Percentiles rank a stretch among this genome's conserved stretches.
Evolutionary conservation across 2,888 invertebrate species (phyloP).

Genomic region (Euplagia quadripunctaria): DNA sequence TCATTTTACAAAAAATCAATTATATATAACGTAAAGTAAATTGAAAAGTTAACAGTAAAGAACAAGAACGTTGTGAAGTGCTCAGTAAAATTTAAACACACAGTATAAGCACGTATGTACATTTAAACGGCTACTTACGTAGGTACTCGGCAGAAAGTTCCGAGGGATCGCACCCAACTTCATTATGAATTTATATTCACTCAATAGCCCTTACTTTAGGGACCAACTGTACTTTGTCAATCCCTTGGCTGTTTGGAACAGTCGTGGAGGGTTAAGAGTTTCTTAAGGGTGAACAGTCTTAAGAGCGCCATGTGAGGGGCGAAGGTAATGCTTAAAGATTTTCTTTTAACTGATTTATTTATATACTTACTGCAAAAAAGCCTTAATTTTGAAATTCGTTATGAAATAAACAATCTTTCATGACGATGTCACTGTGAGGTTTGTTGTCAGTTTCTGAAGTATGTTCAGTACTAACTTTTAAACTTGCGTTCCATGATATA

Average conservation of each 20-base stretch:
- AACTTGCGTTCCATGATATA: too few relatives aligned
- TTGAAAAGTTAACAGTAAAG: not conserved
- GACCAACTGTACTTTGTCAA: slow-evolving; percentile 62
- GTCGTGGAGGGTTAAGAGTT: slow-evolving; percentile 31
- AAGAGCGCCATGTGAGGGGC: slow-evolving; percentile 32
- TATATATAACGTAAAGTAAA: too few relatives aligned
- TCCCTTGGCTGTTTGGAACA: slow-evolving; percentile 55
- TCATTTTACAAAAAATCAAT: too few relatives aligned
- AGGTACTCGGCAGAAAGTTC: slow-evolving; percentile 46
- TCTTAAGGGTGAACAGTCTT: slow-evolving; percentile 22
- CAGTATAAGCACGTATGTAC: not conserved
- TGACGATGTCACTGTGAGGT: too few relatives aligned
- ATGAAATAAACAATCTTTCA: too few relatives aligned
- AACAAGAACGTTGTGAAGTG: not conserved
- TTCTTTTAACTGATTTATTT: slow-evolving; percentile 2
- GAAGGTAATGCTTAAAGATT: slow-evolving; percentile 1
- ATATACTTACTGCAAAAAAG: not conserved
- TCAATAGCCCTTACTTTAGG: slow-evolving; percentile 69
- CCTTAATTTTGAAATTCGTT: too few relatives aligned
- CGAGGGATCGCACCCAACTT: slow-evolving; percentile 62
- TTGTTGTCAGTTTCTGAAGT: too few relatives aligned
- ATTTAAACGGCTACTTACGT: slow-evolving; percentile 34
- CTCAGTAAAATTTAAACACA: not conserved
- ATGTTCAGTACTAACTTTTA: too few relatives aligned
- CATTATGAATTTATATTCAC: slow-evolving; percentile 81